phyloP scores from a whole-genome alignment of 1,140 invertebrate genomes.

The Pachyrhynchus sulphureomaculatus region DNA sequence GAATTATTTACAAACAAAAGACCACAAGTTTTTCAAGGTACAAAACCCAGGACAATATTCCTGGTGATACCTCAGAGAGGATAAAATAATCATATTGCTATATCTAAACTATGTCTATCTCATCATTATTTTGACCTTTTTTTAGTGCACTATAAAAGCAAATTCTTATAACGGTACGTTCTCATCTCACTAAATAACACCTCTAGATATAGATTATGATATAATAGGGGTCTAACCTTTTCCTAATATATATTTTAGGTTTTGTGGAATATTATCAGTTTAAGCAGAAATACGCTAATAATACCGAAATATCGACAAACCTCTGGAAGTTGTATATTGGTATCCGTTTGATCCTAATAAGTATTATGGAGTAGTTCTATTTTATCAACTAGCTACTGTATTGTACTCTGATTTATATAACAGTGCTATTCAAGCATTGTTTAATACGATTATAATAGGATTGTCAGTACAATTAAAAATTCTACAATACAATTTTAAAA shows the following conservation, averaged over 20 bases:
- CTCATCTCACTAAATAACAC: too few species aligned
- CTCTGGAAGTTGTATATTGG: background rate
- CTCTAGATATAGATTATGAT: too few species aligned
- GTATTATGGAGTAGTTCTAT: background rate
- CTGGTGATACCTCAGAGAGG: too few species aligned
- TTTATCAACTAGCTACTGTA: background rate
- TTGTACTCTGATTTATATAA: background rate
- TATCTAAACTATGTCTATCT: too few species aligned
- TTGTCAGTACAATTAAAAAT: background rate
- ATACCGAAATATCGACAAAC: background rate
- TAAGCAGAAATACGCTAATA: background rate
- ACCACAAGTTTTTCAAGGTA: too few species aligned
- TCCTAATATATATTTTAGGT: background rate
- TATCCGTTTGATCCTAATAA: conserved; percentile 4
- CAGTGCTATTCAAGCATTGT: background rate
- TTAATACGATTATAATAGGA: background rate
- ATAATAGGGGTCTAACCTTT: too few species aligned
- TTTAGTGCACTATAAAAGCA: too few species aligned
- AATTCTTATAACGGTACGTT: too few species aligned
- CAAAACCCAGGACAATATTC: too few species aligned
- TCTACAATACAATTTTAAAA: background rate
- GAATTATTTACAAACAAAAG: too few species aligned
- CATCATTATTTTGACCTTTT: too few species aligned
- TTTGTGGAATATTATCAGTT: background rate
- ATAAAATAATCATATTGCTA: too few species aligned